These are phyloP conservation scores for Holacanthus passer DNA, from an alignment of 2,113 vertebrate species.

Conservation along the genomic window DNA sequence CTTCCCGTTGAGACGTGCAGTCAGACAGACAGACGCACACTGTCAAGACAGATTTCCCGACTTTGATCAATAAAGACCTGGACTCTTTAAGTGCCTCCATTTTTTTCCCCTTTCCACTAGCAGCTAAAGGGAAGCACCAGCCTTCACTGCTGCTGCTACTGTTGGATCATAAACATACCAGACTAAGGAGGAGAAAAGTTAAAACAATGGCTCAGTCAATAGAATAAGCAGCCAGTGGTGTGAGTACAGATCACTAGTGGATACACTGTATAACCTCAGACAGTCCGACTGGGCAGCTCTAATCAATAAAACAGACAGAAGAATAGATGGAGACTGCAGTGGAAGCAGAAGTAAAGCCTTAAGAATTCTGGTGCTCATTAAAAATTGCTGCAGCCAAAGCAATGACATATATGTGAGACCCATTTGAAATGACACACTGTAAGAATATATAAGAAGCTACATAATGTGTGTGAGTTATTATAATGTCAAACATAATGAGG, in stretches of 20 bases:
- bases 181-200: neutral
- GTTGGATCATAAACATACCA: slow-evolving; percentile 3
- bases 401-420: neutral
- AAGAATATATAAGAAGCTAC: neutral
- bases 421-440: neutral
- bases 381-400: neutral
- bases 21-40: slow-evolving; percentile 30
- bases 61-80: slow-evolving; percentile 62
- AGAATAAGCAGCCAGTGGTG: slow-evolving; percentile 16
- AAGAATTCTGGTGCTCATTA: neutral
- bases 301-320: slow-evolving; percentile 49
- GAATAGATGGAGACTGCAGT: neutral
- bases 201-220: slow-evolving; percentile 19
- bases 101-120: slow-evolving; percentile 28
- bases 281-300: slow-evolving; percentile 1
- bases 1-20: slow-evolving; percentile 15
- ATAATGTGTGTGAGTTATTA: neutral
- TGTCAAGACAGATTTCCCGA: slow-evolving; percentile 37
- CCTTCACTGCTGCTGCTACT: neutral
- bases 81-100: slow-evolving; percentile 28
- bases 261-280: slow-evolving; percentile 25
- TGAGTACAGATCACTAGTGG: slow-evolving; percentile 19
- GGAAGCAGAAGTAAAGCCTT: no score
- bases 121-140: neutral
- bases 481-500: neutral